phyloP scores from a whole-genome alignment of 1,140 invertebrate species.

The Drosophila subpulchrella region DNA sequence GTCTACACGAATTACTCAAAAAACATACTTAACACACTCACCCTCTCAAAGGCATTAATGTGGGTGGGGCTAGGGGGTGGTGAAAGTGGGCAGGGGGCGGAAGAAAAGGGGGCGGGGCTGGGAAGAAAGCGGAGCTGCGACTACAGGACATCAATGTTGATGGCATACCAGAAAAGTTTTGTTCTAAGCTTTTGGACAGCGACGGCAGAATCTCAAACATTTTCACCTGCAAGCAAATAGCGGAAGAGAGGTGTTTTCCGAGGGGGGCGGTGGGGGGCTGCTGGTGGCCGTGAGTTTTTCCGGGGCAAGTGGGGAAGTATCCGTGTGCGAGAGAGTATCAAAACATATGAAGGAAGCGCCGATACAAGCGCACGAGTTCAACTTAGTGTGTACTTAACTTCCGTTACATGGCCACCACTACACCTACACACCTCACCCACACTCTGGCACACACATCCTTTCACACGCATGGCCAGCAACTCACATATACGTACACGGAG shows the following conservation, averaged over 20 bases:
- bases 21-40: constrained; percentile 68
- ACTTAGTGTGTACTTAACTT: constrained; percentile 83
- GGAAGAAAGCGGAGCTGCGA: constrained; percentile 40
- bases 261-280: background rate
- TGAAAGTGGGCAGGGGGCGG: constrained; percentile 5
- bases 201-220: constrained; percentile 65
- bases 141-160: constrained; percentile 72
- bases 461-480: constrained; percentile 69
- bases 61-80: background rate
- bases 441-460: constrained; percentile 33
- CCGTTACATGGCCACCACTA: constrained; percentile 71
- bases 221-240: constrained; percentile 70
- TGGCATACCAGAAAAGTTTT: constrained; percentile 71
- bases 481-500: constrained; percentile 21
- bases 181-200: constrained; percentile 81
- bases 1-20: constrained; percentile 59
- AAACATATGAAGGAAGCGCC: constrained; percentile 78
- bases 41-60: constrained; percentile 11
- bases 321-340: constrained; percentile 59
- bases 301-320: constrained; percentile 11
- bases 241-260: constrained; percentile 32
- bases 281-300: constrained; percentile 17
- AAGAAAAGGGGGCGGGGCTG: background rate
- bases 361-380: constrained; percentile 81
- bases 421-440: constrained; percentile 28